Evolutionary conservation across 1,140 invertebrate genomes (phyloP).

Genomic region (Sycophaga agraensis): DNA sequence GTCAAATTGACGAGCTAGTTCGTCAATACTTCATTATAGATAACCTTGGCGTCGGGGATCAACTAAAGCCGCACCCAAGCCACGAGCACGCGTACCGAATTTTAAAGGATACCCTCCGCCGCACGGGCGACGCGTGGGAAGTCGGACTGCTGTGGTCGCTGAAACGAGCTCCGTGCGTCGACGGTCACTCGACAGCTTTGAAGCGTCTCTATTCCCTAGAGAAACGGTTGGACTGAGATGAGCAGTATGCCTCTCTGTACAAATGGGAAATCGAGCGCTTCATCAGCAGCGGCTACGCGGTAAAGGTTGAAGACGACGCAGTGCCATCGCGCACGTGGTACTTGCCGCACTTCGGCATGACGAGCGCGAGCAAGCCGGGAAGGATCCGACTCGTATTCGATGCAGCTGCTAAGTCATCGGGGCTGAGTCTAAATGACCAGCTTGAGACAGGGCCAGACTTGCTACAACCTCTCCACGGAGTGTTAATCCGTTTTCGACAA

Average conservation of each 20-base stretch:
- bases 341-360: background rate
- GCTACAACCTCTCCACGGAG: background rate
- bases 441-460: background rate
- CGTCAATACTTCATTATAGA: background rate
- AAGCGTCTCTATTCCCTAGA: background rate
- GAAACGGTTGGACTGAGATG: background rate
- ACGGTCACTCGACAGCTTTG: background rate
- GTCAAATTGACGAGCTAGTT: too few relatives aligned
- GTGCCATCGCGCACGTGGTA: background rate
- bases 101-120: too few relatives aligned
- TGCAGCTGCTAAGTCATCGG: background rate
- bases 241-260: background rate
- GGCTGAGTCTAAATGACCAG: background rate
- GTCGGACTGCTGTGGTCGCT: background rate
- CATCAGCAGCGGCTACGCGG: background rate
- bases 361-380: background rate
- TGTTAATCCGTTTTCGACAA: background rate
- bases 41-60: background rate
- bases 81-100: too few relatives aligned
- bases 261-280: background rate
- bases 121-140: background rate
- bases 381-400: constrained; percentile 3
- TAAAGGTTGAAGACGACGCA: background rate
- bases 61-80: background rate
- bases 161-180: background rate